Conservation (phyloP, 2,797 vertebrate genomes). For the Takifugu rubripes region DNA sequence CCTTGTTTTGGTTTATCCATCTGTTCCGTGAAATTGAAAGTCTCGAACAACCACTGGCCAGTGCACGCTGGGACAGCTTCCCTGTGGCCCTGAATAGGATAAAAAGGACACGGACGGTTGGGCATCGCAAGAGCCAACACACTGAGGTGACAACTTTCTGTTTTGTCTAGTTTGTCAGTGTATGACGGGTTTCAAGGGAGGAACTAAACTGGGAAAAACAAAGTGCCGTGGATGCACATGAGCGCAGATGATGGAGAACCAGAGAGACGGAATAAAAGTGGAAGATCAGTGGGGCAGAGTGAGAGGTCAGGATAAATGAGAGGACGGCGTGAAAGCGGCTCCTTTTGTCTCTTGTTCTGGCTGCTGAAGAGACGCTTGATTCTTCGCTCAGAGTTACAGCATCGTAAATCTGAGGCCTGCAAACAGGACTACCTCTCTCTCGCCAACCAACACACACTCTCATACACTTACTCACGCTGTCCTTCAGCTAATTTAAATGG, state of each 20-base stretch:
- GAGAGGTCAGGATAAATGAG: slow-evolving; percentile 57
- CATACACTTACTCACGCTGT: not conserved
- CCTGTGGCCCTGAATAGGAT: slow-evolving; percentile 42
- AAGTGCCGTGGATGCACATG: slow-evolving; percentile 3
- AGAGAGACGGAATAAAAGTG: slow-evolving; percentile 39
- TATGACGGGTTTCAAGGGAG: slow-evolving; percentile 19
- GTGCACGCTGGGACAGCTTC: slow-evolving; percentile 43
- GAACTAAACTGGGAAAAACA: slow-evolving; percentile 17
- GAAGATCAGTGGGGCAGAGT: slow-evolving; percentile 50
- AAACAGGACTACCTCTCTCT: slow-evolving; percentile 47
- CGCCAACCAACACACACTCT: slow-evolving; percentile 10
- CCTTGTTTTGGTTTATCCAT: slow-evolving; percentile 1
- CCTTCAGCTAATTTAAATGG: slow-evolving; percentile 5
- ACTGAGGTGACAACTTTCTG: slow-evolving; percentile 23
- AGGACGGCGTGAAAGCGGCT: slow-evolving; percentile 49
- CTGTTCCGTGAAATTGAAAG: slow-evolving; percentile 29
- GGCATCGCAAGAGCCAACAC: slow-evolving; percentile 39
- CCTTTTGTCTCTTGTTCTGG: slow-evolving; percentile 60
- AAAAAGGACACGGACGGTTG: slow-evolving; percentile 55
- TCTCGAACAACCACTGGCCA: slow-evolving; percentile 13
- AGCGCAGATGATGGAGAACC: slow-evolving; percentile 34
- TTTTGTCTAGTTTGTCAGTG: slow-evolving; percentile 20
- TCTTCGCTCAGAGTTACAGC: slow-evolving; percentile 51
- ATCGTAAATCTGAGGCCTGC: slow-evolving; percentile 57
- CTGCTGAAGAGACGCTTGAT: slow-evolving; percentile 49